phyloP scores from a whole-genome alignment of 2,888 invertebrate genomes.

The Drosophila fungiperda region DNA sequence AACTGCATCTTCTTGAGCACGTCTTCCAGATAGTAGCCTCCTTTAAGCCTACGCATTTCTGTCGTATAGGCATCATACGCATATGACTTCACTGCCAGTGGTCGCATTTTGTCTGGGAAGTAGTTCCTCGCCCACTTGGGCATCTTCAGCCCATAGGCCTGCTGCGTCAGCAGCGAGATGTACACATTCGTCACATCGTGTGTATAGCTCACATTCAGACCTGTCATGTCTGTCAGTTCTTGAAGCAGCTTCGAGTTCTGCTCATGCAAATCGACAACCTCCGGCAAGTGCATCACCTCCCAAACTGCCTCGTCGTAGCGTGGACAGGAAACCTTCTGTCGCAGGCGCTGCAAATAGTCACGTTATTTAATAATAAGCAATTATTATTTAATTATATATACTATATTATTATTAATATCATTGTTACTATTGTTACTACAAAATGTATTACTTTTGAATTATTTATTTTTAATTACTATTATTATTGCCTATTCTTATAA shows the following conservation, averaged over 20 bases:
- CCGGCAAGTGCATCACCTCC: constrained; percentile 84
- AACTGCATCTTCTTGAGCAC: constrained; percentile 87
- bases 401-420: neutral
- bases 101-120: constrained; percentile 87
- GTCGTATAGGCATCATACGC: constrained; percentile 87
- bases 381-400: neutral
- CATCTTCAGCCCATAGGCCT: constrained; percentile 86
- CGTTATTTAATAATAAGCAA: neutral
- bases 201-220: constrained; percentile 86
- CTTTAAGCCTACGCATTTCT: constrained; percentile 87
- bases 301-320: constrained; percentile 87
- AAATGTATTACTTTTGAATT: neutral
- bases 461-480: neutral
- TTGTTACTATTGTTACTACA: neutral
- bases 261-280: constrained; percentile 85
- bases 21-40: constrained; percentile 87
- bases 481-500: neutral
- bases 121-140: constrained; percentile 88
- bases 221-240: constrained; percentile 86
- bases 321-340: constrained; percentile 88
- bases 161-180: constrained; percentile 88
- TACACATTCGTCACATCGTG: constrained; percentile 88
- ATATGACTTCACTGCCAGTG: constrained; percentile 86
- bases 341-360: constrained; percentile 84
- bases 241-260: constrained; percentile 86